Percentiles rank a stretch among this genome's conserved stretches.
phyloP scores from a whole-genome alignment of 2,797 vertebrate genomes.

The Sebastes glaucus region DNA sequence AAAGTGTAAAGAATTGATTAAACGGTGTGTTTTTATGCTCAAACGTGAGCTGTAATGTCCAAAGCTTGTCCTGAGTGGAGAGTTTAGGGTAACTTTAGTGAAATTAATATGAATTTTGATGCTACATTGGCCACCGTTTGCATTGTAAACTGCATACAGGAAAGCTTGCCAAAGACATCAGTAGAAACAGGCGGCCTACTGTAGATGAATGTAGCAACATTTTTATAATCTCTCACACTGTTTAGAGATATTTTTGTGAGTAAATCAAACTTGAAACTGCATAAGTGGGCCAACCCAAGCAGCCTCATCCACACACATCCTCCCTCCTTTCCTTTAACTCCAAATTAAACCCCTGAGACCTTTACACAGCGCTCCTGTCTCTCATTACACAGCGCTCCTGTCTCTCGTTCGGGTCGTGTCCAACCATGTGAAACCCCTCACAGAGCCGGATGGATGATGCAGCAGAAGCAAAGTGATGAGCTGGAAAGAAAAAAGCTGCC shows the following conservation, averaged over 20 bases:
- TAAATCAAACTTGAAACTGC: neutral
- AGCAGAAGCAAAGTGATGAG: slow-evolving; percentile 28
- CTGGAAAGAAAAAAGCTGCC: slow-evolving; percentile 7
- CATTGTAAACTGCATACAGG: neutral
- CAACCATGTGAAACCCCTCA: slow-evolving; percentile 15
- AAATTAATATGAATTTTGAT: no score
- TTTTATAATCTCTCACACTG: neutral
- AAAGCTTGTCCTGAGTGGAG: no score
- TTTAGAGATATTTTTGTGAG: neutral
- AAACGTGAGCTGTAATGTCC: no score
- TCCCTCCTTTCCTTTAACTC: neutral
- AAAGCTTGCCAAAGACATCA: no score
- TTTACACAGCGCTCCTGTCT: slow-evolving; percentile 10
- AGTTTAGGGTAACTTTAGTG: no score
- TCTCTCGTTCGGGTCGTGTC: neutral
- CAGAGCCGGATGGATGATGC: slow-evolving; percentile 2
- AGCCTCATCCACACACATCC: neutral
- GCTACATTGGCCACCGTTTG: neutral
- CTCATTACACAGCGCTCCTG: slow-evolving; percentile 11
- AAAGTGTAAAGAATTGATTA: no score
- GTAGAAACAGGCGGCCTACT: no score
- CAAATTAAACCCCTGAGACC: neutral
- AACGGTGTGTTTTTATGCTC: no score
- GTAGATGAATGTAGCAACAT: no score
- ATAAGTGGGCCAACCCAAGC: neutral